Conservation (phyloP, 2,888 invertebrate species). For the Xestia xanthographa region DNA sequence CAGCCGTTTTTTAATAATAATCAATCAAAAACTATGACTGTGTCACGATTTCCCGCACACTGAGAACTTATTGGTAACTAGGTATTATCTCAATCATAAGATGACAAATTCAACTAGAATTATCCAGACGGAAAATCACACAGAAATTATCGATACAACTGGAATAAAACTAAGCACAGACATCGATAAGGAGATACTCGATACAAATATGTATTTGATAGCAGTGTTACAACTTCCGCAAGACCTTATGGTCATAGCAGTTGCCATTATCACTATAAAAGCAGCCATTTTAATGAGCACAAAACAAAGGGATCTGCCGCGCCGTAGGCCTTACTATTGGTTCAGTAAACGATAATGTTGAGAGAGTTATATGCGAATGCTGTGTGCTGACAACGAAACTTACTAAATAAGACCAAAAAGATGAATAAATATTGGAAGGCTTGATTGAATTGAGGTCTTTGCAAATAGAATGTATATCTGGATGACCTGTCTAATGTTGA, state of each 20-base stretch:
- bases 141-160: constrained; percentile 21
- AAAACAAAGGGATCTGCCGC: constrained; percentile 64
- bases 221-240: constrained; percentile 56
- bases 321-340: constrained; percentile 38
- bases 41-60: not conserved
- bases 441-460: not conserved
- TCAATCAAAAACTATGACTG: not conserved
- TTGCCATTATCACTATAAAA: constrained; percentile 58
- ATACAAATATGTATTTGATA: constrained; percentile 62
- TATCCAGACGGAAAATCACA: constrained; percentile 13
- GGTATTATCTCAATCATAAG: not conserved
- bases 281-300: constrained; percentile 62
- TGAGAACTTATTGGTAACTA: not conserved
- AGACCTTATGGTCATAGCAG: constrained; percentile 52
- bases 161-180: constrained; percentile 38
- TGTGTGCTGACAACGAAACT: too few species aligned
- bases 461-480: not conserved
- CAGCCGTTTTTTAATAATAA: not conserved
- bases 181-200: constrained; percentile 52
- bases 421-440: not conserved
- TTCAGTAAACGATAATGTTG: constrained; percentile 2
- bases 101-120: not conserved
- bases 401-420: not conserved
- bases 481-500: not conserved
- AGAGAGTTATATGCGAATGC: not conserved